phyloP scores from a whole-genome alignment of 1,140 invertebrate genomes.

The Metopolophium dirhodum region DNA sequence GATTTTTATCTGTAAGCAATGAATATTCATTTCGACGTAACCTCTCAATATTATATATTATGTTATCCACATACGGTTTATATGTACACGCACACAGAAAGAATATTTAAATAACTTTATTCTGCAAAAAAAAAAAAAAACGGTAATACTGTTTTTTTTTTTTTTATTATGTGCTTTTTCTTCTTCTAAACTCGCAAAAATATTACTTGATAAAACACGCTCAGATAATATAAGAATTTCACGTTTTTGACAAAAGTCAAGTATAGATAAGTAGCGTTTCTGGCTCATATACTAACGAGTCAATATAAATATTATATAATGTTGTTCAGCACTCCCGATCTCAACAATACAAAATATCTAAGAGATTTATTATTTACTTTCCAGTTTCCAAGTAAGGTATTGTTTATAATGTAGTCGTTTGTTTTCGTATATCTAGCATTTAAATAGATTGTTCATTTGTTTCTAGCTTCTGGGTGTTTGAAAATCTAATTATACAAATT shows the following conservation, averaged over 20 bases:
- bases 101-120: slow-evolving; percentile 20
- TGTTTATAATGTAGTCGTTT: not conserved
- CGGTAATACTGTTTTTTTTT: not conserved
- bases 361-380: not conserved
- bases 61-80: not conserved
- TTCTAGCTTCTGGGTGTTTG: not conserved
- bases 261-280: slow-evolving; percentile 3
- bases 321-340: not conserved
- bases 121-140: not conserved
- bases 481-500: not conserved
- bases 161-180: not conserved
- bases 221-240: not conserved
- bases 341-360: not conserved
- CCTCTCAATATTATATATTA: not conserved
- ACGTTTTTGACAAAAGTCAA: slow-evolving; percentile 10
- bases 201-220: not conserved
- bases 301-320: slow-evolving; percentile 14
- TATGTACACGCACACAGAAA: not conserved
- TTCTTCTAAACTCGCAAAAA: not conserved
- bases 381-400: not conserved
- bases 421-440: not conserved
- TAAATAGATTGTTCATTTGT: not conserved
- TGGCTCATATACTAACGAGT: not conserved
- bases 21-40: slow-evolving; percentile 28
- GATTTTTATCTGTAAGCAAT: slow-evolving; percentile 41